phyloP scores from a whole-genome alignment of 2,113 vertebrate genomes.

The Stigmatopora argus region DNA sequence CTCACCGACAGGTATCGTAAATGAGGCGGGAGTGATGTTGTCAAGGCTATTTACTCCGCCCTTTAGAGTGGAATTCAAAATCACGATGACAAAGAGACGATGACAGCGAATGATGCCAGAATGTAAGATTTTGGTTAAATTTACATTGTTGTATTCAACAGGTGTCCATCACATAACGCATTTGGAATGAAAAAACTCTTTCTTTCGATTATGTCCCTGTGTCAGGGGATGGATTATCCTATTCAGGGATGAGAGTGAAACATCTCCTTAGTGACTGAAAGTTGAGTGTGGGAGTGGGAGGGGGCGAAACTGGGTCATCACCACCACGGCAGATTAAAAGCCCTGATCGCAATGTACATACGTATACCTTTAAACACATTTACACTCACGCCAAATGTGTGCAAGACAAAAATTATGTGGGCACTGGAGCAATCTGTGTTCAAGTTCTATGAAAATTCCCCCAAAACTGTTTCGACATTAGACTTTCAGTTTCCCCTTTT shows the following conservation, averaged over 20 bases:
- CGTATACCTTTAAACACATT: slow-evolving; percentile 1
- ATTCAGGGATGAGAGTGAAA: slow-evolving; percentile 48
- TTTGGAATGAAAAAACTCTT: background rate
- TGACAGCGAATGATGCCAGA: background rate
- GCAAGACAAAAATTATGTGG: background rate
- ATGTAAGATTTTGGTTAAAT: slow-evolving; percentile 31
- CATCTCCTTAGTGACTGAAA: slow-evolving; percentile 54
- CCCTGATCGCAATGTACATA: slow-evolving; percentile 29
- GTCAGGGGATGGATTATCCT: slow-evolving; percentile 33
- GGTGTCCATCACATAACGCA: background rate
- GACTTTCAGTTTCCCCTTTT: too few relatives aligned
- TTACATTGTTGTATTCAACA: slow-evolving; percentile 15
- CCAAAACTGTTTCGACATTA: too few relatives aligned
- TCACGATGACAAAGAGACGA: background rate
- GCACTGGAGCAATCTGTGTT: background rate
- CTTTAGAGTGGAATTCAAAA: background rate
- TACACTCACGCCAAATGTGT: background rate
- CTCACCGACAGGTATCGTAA: slow-evolving; percentile 32
- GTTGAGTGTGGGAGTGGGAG: slow-evolving; percentile 27
- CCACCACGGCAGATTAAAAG: slow-evolving; percentile 53
- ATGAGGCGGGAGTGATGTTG: slow-evolving; percentile 1
- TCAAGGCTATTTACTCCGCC: background rate
- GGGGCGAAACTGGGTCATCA: slow-evolving; percentile 62
- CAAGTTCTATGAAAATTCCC: background rate
- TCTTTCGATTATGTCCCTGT: slow-evolving; percentile 6